Percentiles rank a stretch among this genome's conserved stretches.
These are phyloP conservation scores for Crepidodera aurea DNA, from an alignment of 2,888 invertebrate genomes.

Conservation along the genomic window DNA sequence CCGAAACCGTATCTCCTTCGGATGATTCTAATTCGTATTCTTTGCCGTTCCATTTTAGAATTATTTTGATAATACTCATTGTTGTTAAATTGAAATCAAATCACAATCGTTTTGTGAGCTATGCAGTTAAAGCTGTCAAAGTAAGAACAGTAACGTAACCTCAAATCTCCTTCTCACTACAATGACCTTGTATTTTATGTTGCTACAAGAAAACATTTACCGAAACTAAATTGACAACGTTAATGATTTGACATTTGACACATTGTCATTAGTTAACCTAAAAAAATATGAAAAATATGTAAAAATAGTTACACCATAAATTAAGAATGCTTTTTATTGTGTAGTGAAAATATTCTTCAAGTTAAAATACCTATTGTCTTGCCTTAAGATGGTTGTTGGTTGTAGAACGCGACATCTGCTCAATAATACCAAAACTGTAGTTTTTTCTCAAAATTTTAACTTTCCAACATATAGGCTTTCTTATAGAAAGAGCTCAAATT, in stretches of 20 bases:
- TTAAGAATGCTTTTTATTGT: slow-evolving; percentile 11
- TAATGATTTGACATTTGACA: slow-evolving; percentile 5
- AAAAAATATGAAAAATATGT: slow-evolving; percentile 5
- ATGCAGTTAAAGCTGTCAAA: no score
- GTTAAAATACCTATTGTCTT: background rate
- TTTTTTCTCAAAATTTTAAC: slow-evolving; percentile 43
- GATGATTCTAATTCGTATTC: slow-evolving; percentile 84
- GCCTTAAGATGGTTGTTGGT: slow-evolving; percentile 51
- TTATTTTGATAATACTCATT: slow-evolving; percentile 64
- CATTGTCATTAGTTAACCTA: slow-evolving; percentile 15
- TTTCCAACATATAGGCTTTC: slow-evolving; percentile 37
- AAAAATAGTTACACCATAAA: slow-evolving; percentile 17
- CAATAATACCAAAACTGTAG: slow-evolving; percentile 46
- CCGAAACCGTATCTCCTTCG: slow-evolving; percentile 80
- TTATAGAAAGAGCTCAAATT: slow-evolving; percentile 17
- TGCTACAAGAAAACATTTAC: no score
- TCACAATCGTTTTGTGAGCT: background rate
- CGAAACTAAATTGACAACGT: no score
- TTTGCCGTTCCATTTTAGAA: slow-evolving; percentile 93
- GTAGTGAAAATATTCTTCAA: slow-evolving; percentile 9
- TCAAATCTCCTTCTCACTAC: no score
- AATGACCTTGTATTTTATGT: no score
- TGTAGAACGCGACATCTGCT: slow-evolving; percentile 51
- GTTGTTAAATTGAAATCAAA: no score
- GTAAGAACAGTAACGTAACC: no score